A percentile compares a stretch with the other conserved stretches of the same genome.
Evolutionary conservation across 2,113 vertebrate species (phyloP).

Genomic region (Bombycilla garrulus): DNA sequence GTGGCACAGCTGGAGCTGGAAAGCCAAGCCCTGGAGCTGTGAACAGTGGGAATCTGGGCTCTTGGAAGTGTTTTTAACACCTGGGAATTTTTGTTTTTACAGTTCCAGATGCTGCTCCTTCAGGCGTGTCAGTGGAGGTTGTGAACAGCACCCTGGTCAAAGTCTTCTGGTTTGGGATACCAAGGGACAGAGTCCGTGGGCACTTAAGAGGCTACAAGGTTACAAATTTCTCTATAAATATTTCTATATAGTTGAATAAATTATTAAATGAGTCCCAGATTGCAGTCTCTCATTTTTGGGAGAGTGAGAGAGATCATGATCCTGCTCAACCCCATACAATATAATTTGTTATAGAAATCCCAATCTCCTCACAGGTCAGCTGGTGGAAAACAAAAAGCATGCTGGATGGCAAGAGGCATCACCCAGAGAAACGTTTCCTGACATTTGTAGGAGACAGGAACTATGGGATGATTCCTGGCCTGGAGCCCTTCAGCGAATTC

Average conservation of each 20-base stretch:
- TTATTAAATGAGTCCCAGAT: background rate
- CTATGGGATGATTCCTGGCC: conserved; percentile 80
- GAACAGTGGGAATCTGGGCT: background rate
- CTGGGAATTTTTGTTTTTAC: background rate
- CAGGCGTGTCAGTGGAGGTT: conserved; percentile 79
- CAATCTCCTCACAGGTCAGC: conserved; percentile 77
- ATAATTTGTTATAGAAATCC: background rate
- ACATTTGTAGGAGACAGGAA: conserved; percentile 81
- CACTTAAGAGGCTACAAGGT: conserved; percentile 95
- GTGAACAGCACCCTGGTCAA: conserved; percentile 86
- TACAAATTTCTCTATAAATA: conserved; percentile 24
- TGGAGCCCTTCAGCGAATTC: conserved; percentile 92
- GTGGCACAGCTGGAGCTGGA: background rate
- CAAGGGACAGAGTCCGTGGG: conserved; percentile 90
- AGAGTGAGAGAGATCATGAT: background rate
- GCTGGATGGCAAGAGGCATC: conserved; percentile 78
- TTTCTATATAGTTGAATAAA: background rate
- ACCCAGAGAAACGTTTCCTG: conserved; percentile 80
- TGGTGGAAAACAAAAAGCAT: conserved; percentile 91
- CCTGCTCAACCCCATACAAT: fast-evolving
- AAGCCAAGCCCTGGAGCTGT: background rate
- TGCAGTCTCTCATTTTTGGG: background rate
- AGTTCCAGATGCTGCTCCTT: conserved; percentile 91
- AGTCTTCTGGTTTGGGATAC: conserved; percentile 87
- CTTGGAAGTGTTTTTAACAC: background rate